Evolutionary conservation across 2,113 vertebrate genomes (phyloP), one percentile per base, ranked within the genome.

Genomic region (Hypocryptadius cinnamomeus): DNA sequence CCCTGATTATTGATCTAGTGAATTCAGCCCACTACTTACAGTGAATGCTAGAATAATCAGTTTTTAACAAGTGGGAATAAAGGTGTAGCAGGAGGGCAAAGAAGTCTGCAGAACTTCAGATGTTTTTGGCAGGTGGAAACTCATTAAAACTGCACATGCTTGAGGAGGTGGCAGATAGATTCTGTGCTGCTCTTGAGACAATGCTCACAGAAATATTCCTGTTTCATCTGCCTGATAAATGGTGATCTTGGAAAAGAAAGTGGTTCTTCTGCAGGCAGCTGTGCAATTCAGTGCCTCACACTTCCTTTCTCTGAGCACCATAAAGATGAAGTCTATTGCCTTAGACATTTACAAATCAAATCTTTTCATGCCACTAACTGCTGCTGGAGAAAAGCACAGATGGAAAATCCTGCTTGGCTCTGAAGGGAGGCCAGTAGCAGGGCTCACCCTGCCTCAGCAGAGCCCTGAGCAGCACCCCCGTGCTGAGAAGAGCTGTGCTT

Each of bases 301-400:
- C 86, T 66, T 42, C 68, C 89, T 45, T 53, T 92, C 77, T 53
- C 68, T 50, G 22, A 4, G 3, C 6, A 8, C 83, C 45, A 2
- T 33, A 78, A 73, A 94, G 94, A 92, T 88, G 89, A 93, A 95
- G 68, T 56, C 79, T 80, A 80, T 83, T 90, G 93, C 94, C 89
- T 95, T 6, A 83, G 83, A 94, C 83, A 53, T 94, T 90, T 88
- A 88, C 94, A 92, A 95, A 96, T 88, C 93, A 92, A 88, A 88
- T 90, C 94, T 93, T 93, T 95, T 94, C 91, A 73, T 66, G 83
- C 68, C 91, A 78, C 91, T 84, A 70, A 84, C 54, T 86, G 93
- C 89, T 94, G 5, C 37, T 24, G 53, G 72, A 88, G 86, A 73
- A 80, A 70, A 80, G 89, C 89, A 90, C 86, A 88, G 95, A 70